Conservation (phyloP, 2,888 invertebrate species). For the Ophioninae sp. region DNA sequence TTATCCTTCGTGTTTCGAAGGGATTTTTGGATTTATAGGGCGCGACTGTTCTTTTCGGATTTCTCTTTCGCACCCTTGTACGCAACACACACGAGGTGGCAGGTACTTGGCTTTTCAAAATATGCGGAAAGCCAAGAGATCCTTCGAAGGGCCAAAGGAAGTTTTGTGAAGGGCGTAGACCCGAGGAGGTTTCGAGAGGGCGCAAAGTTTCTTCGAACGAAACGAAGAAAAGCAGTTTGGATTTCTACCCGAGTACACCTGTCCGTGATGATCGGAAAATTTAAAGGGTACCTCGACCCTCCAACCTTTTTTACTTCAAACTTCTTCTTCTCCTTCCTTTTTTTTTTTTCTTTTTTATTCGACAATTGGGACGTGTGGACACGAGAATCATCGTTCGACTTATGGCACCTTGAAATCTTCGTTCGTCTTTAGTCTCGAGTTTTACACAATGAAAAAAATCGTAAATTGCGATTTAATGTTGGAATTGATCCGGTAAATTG, state of each 20-base stretch:
- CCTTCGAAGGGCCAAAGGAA: slow-evolving; percentile 1
- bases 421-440: background rate
- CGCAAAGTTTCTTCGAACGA: background rate
- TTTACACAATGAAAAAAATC: slow-evolving; percentile 7
- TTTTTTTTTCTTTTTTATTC: slow-evolving; percentile 4
- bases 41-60: slow-evolving; percentile 34
- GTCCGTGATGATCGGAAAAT: slow-evolving; percentile 32
- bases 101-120: slow-evolving; percentile 23
- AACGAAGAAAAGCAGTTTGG: slow-evolving; percentile 42
- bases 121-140: slow-evolving; percentile 33
- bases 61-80: slow-evolving; percentile 47
- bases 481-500: background rate
- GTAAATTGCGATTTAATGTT: slow-evolving; percentile 8
- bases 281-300: slow-evolving; percentile 24
- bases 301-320: background rate
- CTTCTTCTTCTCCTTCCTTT: background rate
- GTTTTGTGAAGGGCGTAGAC: background rate
- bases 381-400: background rate
- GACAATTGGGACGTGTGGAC: background rate
- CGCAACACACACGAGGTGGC: slow-evolving; percentile 5
- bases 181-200: background rate
- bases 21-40: slow-evolving; percentile 51
- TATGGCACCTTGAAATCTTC: slow-evolving; percentile 4
- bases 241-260: slow-evolving; percentile 51
- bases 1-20: slow-evolving; percentile 42